Base-by-base conservation (phyloP, 2,888 invertebrate genomes). In the Sminthurinus aureus region DNA sequence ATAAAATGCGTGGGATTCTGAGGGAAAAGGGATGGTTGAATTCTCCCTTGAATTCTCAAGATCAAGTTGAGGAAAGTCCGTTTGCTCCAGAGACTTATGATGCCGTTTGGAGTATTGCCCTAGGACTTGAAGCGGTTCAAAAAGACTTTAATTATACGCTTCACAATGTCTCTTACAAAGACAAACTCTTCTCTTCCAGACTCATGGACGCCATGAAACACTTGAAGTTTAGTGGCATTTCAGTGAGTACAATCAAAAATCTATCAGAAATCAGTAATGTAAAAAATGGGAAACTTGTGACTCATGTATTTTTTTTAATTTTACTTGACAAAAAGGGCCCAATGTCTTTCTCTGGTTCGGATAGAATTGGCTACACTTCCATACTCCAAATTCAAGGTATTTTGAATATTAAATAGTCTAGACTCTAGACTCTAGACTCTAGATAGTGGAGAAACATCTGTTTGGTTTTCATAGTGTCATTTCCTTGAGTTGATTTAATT, bases 41-140 rank as follows among this genome's bases (percentile, higher is more conserved):
- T 6, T 38, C 38, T 38, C 3, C 6, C 1, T 38, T 38, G n/a
- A n/a, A n/a, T n/a, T n/a, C n/a, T 38, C 3, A 38, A 38, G 24
- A 64, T 24, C 15, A 58, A 0, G n/a, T n/a, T 18, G 58, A 73
- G 52, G 87, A 90, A 81, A 90, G 90, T 78, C 89, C 90, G 8
- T 95, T 93, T 90, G 94, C 95, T 0, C 94, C 94, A 0, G 95
- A 96, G 89, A 94, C 96, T 0, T 97, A 96, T 90, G 97, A 97
- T 90, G 96, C 97, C 0, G 94, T 97, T 0, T 97, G 97, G 97
- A 94, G 96, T 0, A 95, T 96, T 88, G 96, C 96, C 0, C 90
- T 96, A 38, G 94, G 96, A 0, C 90, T 97, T 81, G 91, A 91
- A 24, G 79, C 91, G 92, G 79, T 93, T 93, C 92, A 85, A 20